phyloP scores from a whole-genome alignment of 2,888 invertebrate genomes.

The Iselma pallidipennis region DNA sequence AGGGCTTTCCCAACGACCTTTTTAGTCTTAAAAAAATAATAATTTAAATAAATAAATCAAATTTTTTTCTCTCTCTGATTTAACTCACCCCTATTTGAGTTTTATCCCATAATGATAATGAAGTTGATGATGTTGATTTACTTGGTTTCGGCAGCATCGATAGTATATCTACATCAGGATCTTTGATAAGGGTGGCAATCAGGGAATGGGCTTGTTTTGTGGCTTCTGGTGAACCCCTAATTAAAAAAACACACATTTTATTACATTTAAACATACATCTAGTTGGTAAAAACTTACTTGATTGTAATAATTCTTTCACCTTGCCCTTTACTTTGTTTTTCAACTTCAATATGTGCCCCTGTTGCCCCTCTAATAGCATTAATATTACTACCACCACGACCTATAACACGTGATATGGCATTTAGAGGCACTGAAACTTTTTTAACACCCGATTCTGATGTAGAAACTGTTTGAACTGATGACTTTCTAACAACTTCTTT shows the following conservation, averaged over 20 bases:
- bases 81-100: conserved; percentile 57
- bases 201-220: conserved; percentile 90
- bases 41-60: not conserved
- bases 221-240: conserved; percentile 85
- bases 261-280: conserved; percentile 4
- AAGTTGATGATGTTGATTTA: conserved; percentile 60
- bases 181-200: conserved; percentile 90
- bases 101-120: conserved; percentile 62
- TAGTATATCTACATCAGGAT: conserved; percentile 90
- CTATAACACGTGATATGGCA: conserved; percentile 96
- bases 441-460: conserved; percentile 68
- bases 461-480: conserved; percentile 61
- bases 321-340: conserved; percentile 94
- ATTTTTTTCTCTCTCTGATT: not conserved
- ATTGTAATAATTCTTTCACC: conserved; percentile 95
- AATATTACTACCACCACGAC: conserved; percentile 96
- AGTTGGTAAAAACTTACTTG: conserved; percentile 66
- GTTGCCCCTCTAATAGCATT: conserved; percentile 97
- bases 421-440: conserved; percentile 93
- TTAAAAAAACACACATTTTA: conserved; percentile 12
- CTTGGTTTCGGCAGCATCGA: conserved; percentile 71
- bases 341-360: conserved; percentile 97
- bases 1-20: conserved; percentile 51
- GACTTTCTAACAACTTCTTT: conserved; percentile 93
- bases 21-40: conserved; percentile 44